Evolutionary conservation across 1,140 invertebrate species (phyloP).

Genomic region (Centruroides sculpturatus): DNA sequence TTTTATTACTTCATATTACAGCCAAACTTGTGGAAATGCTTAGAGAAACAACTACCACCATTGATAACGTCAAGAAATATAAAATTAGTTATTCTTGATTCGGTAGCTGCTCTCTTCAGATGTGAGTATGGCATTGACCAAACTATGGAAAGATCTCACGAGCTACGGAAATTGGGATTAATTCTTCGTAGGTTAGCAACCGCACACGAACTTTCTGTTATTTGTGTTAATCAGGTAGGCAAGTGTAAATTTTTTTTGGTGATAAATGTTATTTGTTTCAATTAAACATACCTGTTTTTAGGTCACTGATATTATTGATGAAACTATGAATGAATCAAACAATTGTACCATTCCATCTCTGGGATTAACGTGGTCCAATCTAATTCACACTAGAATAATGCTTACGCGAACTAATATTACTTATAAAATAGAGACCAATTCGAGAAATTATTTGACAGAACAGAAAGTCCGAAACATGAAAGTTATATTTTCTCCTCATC

Average conservation of each 20-base stretch:
- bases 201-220: constrained; percentile 38
- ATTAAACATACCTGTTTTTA: too few species aligned
- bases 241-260: neutral
- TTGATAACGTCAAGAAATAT: constrained; percentile 29
- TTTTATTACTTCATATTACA: neutral
- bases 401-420: constrained; percentile 23
- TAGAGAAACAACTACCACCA: neutral
- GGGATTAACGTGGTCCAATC: constrained; percentile 1
- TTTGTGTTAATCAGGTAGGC: constrained; percentile 56
- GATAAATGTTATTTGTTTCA: too few species aligned
- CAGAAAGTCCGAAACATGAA: too few species aligned
- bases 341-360: neutral
- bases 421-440: too few species aligned
- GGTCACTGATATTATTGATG: too few species aligned
- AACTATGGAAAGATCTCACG: constrained; percentile 33
- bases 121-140: constrained; percentile 38
- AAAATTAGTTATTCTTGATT: constrained; percentile 53
- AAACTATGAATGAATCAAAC: too few species aligned
- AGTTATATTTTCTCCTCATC: too few species aligned
- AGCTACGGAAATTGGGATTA: constrained; percentile 40
- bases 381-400: neutral
- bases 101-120: constrained; percentile 55
- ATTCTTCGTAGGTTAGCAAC: constrained; percentile 39
- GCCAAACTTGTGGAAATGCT: neutral
- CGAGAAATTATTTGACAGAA: too few species aligned